phyloP scores from a whole-genome alignment of 2,113 vertebrate genomes.

The Colinus virginianus region DNA sequence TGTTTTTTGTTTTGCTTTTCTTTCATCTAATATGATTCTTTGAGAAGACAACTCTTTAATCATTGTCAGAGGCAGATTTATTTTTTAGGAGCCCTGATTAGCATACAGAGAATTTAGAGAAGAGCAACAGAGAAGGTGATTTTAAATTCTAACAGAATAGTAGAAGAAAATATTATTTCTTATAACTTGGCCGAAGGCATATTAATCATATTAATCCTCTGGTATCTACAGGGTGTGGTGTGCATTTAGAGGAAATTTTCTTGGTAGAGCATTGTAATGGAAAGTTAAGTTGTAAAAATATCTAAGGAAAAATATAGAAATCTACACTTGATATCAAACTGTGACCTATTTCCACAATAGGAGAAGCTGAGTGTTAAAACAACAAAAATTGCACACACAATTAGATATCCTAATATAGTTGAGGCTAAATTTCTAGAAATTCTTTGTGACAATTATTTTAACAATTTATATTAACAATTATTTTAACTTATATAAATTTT shows the following conservation, averaged over 20 bases:
- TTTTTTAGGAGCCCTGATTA: constrained; percentile 38
- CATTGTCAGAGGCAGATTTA: constrained; percentile 30
- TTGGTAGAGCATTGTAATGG: background rate
- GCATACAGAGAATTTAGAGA: background rate
- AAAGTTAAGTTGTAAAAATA: background rate
- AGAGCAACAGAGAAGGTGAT: background rate
- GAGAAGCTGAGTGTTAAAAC: background rate
- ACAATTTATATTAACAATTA: background rate
- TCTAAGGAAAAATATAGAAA: background rate
- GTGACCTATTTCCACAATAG: background rate
- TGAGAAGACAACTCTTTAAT: constrained; percentile 58
- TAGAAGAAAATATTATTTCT: background rate
- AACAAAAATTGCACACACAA: background rate
- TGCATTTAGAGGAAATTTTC: background rate
- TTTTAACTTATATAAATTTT: background rate
- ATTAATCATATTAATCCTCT: background rate
- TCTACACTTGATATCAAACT: background rate
- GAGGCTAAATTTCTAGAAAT: background rate
- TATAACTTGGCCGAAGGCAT: background rate
- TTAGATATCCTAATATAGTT: background rate
- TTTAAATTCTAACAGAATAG: constrained; percentile 7
- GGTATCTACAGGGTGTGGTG: background rate
- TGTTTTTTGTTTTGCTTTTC: background rate
- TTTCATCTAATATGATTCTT: constrained; percentile 37
- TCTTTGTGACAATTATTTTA: background rate